phyloP scores from a whole-genome alignment of 64 coral and sea anemone genomes.

The Pachyseris speciosa region DNA sequence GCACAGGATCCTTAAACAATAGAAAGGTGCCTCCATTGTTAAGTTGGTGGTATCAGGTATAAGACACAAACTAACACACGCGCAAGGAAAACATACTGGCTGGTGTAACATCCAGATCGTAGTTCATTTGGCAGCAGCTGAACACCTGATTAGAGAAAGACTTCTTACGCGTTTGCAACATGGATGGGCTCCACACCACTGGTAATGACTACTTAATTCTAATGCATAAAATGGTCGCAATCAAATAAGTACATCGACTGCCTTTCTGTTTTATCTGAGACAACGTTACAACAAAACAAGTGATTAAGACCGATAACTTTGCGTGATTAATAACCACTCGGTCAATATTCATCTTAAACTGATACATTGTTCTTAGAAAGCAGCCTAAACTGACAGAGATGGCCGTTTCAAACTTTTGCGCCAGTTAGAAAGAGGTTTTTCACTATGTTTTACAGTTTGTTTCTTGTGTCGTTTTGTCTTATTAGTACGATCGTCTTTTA shows the following conservation, averaged over 20 bases:
- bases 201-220: background rate
- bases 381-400: too few species aligned
- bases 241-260: too few species aligned
- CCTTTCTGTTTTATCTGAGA: background rate
- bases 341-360: too few species aligned
- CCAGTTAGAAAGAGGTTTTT: too few species aligned
- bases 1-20: background rate
- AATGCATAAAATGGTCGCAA: too few species aligned
- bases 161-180: background rate
- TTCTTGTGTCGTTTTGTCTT: too few species aligned
- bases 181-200: background rate
- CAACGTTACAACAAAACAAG: background rate
- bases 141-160: background rate
- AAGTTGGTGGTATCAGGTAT: background rate
- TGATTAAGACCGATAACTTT: too few species aligned
- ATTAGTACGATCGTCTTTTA: too few species aligned
- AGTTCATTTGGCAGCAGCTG: background rate
- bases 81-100: background rate
- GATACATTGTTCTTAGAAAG: too few species aligned
- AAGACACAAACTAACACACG: constrained; percentile 7
- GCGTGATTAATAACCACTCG: too few species aligned
- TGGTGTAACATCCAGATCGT: background rate
- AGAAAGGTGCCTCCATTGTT: constrained; percentile 21
- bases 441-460: too few species aligned
- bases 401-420: too few species aligned